Evolutionary conservation across 2,888 invertebrate species (phyloP), one percentile per base, ranked within the genome.

Genomic region (Sminthurinus aureus): DNA sequence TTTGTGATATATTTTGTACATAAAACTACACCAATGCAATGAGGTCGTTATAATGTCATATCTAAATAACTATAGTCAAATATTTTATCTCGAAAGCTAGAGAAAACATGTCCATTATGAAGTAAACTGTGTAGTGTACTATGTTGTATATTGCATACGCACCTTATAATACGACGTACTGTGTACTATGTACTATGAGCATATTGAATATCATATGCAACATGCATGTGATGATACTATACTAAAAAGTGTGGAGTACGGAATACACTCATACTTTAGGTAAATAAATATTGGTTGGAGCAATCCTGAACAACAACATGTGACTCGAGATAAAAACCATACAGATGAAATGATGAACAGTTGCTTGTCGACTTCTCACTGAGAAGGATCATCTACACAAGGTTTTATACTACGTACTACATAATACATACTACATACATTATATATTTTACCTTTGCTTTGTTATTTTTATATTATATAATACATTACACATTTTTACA

Each of bases 301-400:
- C 22, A 20, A 67, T 20, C n/a, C 20, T 20, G 64, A 64, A 18
- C 13, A 64, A 18, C 13, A 64, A 67, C n/a, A 67, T 20, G 22
- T n/a, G 22, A 67, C 67, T 20, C 18, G 18, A n/a, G 15, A 20
- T 15, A 67, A 67, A 67, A 24, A 4, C 24, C 22, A 71, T 71
- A 24, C 20, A 38, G 38, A 38, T 38, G 38, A 38, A 38, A 38
- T 38, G 38, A 38, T 38, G 38, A 38, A 38, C 71, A 71, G 71
- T 71, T 71, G 26, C 71, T 71, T 71, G 71, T 24, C 71, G 71
- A 71, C 71, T 71, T 71, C 24, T 71, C 8, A 15, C 8, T 26
- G 71, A 71, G 71, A 22, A 22, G 24, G 24, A 71, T 4, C 22
- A 20, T 4, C 38, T 38, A 64, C n/a, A 18, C 64, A 64, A 2